A percentile compares a stretch with the other conserved stretches of the same genome.
phyloP scores from a whole-genome alignment of 2,113 vertebrate genomes.

The Myanophis thanlyinensis region DNA sequence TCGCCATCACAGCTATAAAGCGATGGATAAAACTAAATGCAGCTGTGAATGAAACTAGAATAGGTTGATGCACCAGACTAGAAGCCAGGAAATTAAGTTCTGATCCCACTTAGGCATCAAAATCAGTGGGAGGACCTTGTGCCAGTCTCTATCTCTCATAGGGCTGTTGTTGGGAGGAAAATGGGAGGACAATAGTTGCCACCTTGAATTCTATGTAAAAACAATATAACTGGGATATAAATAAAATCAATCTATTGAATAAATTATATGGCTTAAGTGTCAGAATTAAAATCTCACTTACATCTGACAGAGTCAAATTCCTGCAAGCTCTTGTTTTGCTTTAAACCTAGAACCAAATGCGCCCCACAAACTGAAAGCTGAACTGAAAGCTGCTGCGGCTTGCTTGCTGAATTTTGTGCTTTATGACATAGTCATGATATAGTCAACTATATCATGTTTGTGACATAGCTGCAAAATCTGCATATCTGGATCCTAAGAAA shows the following conservation, averaged over 20 bases:
- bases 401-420: not conserved
- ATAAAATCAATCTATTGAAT: too few species aligned
- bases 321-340: not conserved
- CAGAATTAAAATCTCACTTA: not conserved
- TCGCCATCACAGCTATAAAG: too few species aligned
- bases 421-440: not conserved
- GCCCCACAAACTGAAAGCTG: too few species aligned
- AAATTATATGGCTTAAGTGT: not conserved
- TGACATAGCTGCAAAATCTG: not conserved
- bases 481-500: not conserved
- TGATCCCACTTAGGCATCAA: not conserved
- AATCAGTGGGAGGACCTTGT: not conserved
- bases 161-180: not conserved
- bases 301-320: not conserved
- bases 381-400: not conserved
- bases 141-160: not conserved
- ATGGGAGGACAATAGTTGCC: not conserved
- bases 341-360: not conserved
- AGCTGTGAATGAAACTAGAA: not conserved
- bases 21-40: not conserved
- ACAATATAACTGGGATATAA: too few species aligned
- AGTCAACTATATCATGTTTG: too few species aligned
- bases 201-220: not conserved
- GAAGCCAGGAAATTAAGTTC: not conserved
- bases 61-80: not conserved